Conservation (phyloP, 2,888 invertebrate species). For the Linhomoeus sp. region DNA sequence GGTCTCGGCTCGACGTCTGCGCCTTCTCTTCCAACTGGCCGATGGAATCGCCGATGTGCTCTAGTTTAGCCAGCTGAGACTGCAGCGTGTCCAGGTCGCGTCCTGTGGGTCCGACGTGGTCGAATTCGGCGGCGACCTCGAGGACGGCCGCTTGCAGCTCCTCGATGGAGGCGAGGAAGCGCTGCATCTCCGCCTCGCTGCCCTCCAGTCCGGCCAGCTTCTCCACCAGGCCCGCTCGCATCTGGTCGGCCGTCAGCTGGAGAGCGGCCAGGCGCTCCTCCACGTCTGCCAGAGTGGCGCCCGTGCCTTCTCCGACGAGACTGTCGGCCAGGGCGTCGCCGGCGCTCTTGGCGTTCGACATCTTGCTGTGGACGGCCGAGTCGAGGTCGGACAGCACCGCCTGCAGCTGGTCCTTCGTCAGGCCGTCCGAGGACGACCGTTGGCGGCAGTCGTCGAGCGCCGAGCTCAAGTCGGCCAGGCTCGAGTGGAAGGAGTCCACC, state of each 20-base stretch:
- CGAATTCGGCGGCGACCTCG: not conserved
- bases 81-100: not conserved
- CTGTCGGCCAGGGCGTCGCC: not conserved
- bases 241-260: not conserved
- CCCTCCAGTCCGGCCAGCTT: not conserved
- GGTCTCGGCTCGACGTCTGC: no score
- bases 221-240: not conserved
- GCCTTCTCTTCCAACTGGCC: constrained; percentile 7
- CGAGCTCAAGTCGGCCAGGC: no score
- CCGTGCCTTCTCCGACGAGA: not conserved
- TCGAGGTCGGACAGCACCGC: constrained; percentile 6
- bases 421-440: no score
- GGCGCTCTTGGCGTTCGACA: constrained; percentile 2
- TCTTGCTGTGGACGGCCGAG: constrained; percentile 4
- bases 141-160: not conserved
- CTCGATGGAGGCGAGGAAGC: not conserved
- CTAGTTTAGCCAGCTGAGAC: constrained; percentile 21
- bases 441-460: no score
- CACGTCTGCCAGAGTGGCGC: no score
- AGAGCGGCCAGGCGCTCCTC: not conserved
- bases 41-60: constrained; percentile 9
- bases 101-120: not conserved
- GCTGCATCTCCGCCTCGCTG: not conserved
- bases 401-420: constrained; percentile 10
- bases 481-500: no score